Base-by-base conservation (phyloP, 1,140 invertebrate species). In the Tetramorium simillimum region DNA sequence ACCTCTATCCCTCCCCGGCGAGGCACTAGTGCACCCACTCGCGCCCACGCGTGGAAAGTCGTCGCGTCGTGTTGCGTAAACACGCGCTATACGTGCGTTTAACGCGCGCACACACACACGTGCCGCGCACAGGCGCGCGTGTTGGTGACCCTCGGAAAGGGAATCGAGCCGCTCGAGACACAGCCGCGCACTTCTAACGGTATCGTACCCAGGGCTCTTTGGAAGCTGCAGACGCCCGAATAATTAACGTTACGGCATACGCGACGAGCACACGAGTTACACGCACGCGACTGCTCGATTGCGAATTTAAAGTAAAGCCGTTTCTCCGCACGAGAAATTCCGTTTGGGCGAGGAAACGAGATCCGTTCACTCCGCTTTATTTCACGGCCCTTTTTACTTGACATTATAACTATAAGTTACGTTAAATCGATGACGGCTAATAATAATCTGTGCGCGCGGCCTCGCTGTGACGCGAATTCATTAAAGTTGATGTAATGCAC, bases 401-500 rank as follows among this genome's bases (percentile, higher is more conserved):
- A 33, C 53, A 21, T 60, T 46, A 33, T 10, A 56, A 53, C 46
- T 69, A 14, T 18, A 28, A 56, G 16, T 56, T 7, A n/a, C 24
- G 12, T 43, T 60, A 9, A 75, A 49, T 63, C 80, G 60, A 40
- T 73, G 53, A 4, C 28, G 3, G 40, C 24, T 84, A 73, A 73
- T 73, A 73, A 84, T 84, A 73, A 78, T 78, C 46, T 46, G 43
- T 37, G 28, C 40, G 40, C 69, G 53, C 69, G 67, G 24, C 80
- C 40, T 46, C 24, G 69, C 24, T 21, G 18, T 60, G 46, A 84
- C 53, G 69, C 69, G 69, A 75, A 75, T 75, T 84, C 69, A 84
- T 84, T 75, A 84, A 84, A 73, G 80, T 85, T 53, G 82, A 85
- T 53, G 82, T 51, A 80, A 84, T 18, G 69, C 80, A 12, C 0